A percentile compares a stretch with the other conserved stretches of the same genome.
These are phyloP conservation scores for Loriculus beryllinus DNA, from an alignment of 2,797 vertebrate genomes.

Conservation along the genomic window DNA sequence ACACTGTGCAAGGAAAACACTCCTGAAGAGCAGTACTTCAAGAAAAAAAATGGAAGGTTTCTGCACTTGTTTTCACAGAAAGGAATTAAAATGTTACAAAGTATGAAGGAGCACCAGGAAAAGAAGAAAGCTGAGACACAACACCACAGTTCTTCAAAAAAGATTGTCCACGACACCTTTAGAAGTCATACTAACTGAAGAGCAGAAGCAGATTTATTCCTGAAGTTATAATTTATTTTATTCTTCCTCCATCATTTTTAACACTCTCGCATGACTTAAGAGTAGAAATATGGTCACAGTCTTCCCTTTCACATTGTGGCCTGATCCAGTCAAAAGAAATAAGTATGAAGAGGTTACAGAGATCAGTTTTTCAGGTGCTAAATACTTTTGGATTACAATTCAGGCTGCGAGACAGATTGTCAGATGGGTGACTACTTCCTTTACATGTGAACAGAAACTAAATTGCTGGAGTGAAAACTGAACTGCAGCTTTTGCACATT, in stretches of 20 bases:
- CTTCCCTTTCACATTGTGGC: background rate
- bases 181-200: background rate
- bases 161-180: background rate
- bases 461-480: background rate
- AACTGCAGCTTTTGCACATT: background rate
- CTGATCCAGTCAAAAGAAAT: background rate
- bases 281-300: background rate
- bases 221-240: background rate
- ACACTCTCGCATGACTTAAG: background rate
- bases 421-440: background rate
- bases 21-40: background rate
- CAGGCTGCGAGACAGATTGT: background rate
- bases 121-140: background rate
- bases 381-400: background rate
- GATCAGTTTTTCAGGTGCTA: background rate
- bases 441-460: background rate
- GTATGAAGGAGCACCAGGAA: background rate
- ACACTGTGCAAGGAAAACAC: background rate
- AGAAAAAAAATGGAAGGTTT: rapidly evolving
- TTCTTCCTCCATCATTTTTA: background rate
- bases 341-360: background rate
- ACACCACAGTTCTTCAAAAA: background rate
- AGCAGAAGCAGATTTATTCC: background rate
- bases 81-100: background rate
- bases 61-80: background rate